These are phyloP conservation scores for Euwallacea similis DNA, from an alignment of 1,140 invertebrate species.

Conservation along the genomic window DNA sequence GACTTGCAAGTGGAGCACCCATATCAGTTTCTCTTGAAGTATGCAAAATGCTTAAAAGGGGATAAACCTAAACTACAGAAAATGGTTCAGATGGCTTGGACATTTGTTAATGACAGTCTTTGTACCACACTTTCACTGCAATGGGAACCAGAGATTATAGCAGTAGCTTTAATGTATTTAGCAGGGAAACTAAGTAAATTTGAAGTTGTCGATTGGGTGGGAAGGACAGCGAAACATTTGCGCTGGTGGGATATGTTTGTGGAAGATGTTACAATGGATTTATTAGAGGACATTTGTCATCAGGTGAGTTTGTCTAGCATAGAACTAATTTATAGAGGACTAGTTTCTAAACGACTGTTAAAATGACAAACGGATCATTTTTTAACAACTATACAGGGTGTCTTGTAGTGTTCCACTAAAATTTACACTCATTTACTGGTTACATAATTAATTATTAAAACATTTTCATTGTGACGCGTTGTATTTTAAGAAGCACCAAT, in stretches of 20 bases:
- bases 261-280: constrained; percentile 92
- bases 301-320: constrained; percentile 61
- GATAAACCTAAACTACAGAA: constrained; percentile 92
- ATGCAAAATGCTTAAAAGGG: constrained; percentile 95
- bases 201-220: constrained; percentile 91
- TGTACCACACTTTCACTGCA: constrained; percentile 96
- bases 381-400: too few species aligned
- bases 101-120: constrained; percentile 97
- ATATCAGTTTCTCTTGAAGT: constrained; percentile 92
- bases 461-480: too few species aligned
- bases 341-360: background rate
- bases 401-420: too few species aligned
- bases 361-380: too few species aligned
- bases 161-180: constrained; percentile 95
- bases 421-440: too few species aligned
- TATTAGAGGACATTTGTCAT: constrained; percentile 97
- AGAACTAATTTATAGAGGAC: background rate
- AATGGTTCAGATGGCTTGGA: constrained; percentile 99
- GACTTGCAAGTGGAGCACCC: constrained; percentile 98
- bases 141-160: constrained; percentile 99
- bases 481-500: too few species aligned
- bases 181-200: constrained; percentile 96
- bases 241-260: constrained; percentile 99
- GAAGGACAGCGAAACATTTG: constrained; percentile 75
- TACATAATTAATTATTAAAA: too few species aligned